Evolutionary conservation across 2,113 vertebrate species (phyloP).

Genomic region (Egretta garzetta): DNA sequence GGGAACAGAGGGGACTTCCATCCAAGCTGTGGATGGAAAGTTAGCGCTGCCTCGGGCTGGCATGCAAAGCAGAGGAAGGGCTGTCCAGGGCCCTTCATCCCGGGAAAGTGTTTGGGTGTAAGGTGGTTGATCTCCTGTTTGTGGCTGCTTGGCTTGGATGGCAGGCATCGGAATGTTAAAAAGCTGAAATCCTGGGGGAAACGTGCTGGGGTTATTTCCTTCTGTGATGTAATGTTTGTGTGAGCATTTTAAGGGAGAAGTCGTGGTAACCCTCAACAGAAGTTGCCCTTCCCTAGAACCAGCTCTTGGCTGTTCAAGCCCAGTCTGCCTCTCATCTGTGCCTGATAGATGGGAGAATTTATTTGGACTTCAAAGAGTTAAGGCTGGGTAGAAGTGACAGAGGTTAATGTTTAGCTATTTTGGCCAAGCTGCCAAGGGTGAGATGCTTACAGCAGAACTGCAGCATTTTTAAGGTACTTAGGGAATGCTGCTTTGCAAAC

Average conservation of each 20-base stretch:
- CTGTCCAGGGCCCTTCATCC: neutral
- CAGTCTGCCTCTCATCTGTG: neutral
- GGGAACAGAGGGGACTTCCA: neutral
- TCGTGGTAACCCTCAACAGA: neutral
- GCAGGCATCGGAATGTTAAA: neutral
- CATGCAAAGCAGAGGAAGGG: neutral
- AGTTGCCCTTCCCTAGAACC: neutral
- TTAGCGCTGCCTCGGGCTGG: neutral
- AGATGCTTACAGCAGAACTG: neutral
- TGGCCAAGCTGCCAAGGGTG: neutral
- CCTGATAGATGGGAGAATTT: fast-evolving
- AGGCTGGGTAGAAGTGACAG: neutral
- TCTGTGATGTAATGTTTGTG: fast-evolving
- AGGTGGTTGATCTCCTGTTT: too few species aligned
- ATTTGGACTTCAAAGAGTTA: neutral
- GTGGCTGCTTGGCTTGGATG: neutral
- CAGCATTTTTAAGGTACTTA: neutral
- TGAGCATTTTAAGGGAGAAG: neutral
- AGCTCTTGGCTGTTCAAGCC: neutral
- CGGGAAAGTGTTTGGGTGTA: neutral
- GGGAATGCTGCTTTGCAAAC: neutral
- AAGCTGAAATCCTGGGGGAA: neutral
- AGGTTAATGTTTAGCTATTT: neutral
- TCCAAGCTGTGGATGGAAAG: neutral
- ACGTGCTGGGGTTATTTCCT: neutral